phyloP scores from a whole-genome alignment of 1,140 invertebrate species.

The Xylocopa sonorina region DNA sequence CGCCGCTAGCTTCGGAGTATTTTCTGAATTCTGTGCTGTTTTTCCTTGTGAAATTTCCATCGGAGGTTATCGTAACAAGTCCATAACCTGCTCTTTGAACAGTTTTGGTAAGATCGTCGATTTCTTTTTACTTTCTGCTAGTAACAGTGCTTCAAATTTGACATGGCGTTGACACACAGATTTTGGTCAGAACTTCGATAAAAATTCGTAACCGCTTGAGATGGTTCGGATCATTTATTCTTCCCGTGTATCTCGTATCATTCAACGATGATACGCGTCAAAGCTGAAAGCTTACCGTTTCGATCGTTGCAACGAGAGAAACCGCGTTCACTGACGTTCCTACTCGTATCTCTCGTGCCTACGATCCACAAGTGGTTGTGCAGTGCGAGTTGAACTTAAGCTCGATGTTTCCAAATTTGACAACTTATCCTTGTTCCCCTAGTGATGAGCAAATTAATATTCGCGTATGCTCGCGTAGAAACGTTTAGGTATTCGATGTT shows the following conservation, averaged over 20 bases:
- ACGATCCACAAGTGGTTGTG: slow-evolving; percentile 77
- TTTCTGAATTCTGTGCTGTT: slow-evolving; percentile 54
- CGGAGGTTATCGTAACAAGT: slow-evolving; percentile 1
- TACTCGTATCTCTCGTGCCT: slow-evolving; percentile 38
- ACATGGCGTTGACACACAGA: slow-evolving; percentile 66
- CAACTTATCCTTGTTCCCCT: not conserved
- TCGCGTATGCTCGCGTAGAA: not conserved
- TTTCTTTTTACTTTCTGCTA: slow-evolving; percentile 61
- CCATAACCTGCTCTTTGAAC: slow-evolving; percentile 18
- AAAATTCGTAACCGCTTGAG: not conserved
- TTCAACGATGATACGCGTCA: not conserved
- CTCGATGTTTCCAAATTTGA: slow-evolving; percentile 28
- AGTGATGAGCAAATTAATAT: not conserved
- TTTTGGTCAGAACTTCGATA: slow-evolving; percentile 18
- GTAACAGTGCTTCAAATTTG: slow-evolving; percentile 51
- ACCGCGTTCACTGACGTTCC: slow-evolving; percentile 35
- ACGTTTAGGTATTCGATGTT: not conserved
- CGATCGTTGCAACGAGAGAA: not conserved
- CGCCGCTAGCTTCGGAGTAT: slow-evolving; percentile 54
- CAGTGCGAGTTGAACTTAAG: slow-evolving; percentile 15
- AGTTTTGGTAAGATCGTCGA: slow-evolving; percentile 60
- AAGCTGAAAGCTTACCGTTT: not conserved
- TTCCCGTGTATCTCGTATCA: not conserved
- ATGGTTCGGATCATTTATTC: not conserved
- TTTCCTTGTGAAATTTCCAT: slow-evolving; percentile 25